Evolutionary conservation across 2,888 invertebrate genomes (phyloP), one percentile per base, ranked within the genome.

Genomic region (Dugesia japonica): DNA sequence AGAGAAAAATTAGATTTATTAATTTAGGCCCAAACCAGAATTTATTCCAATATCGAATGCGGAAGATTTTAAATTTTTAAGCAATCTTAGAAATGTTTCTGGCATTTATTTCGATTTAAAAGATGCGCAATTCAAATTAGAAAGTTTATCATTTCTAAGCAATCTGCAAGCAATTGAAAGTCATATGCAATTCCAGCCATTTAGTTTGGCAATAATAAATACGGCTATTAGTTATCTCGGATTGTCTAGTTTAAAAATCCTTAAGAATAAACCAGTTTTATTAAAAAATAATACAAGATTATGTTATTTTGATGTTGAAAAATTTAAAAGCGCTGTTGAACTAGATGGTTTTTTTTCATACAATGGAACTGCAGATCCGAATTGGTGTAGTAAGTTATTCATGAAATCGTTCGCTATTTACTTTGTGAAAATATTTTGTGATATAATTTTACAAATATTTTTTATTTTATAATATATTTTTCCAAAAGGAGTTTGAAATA

Each of bases 221-320:
- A 56, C 56, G 4, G 23, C 4, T 23, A 56, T 56, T 7, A 56
- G 56, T 23, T 56, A 20, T 56, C 56, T 56, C 1, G 56, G 56
- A 13, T 7, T 56, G n/a, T 9, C 4, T 13, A n/a, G 56, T 56
- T 23, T 56, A 7, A 56, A 56, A 56, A 20, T n/a, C n/a, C 4
- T 56, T 23, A 56, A 56, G 56, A 56, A n/a, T 23, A 56, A 56
- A 23, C 56, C 56, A 20, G 56, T 56, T 13, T 56, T 56, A 1
- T 20, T 56, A 9, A 56, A 23, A 56, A 56, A 56, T 56, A 56
- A 56, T 23, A 56, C 56, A 20, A 56, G 17, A 20, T n/a, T 56
- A 13, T 56, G 56, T 23, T 56, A 56, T 56, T 56, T 56, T 56
- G 56, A 56, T n/a, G n/a, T 56, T n/a, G n/a, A 56, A n/a, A 56